Base-by-base conservation (phyloP, 2,113 vertebrate species). In the Drymodes brunneopygia region DNA sequence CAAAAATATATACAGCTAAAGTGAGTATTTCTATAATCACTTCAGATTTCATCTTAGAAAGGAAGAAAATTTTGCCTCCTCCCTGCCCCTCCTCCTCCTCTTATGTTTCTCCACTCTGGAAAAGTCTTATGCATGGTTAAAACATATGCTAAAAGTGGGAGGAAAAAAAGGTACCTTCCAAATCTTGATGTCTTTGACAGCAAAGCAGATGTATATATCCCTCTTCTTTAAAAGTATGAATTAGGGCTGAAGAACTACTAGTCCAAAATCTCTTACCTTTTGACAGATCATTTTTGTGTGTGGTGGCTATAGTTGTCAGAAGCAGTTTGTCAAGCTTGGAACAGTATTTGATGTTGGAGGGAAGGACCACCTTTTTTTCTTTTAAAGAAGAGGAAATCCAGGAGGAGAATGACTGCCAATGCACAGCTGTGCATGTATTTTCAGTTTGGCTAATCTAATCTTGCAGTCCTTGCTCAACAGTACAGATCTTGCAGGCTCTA, bases 11-110 rank as follows among this genome's bases (percentile, higher is more conserved):
- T 88, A 89, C 31, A 87, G 81, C 50, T 47, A 92, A 61, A 66
- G 60, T 10, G 36, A 97, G 66, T 57, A 85, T 94, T 97, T 97
- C 88, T 85, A 36, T 91, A 94, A 87, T 70, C 58, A 81, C 82
- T 86, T 88, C 75, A 86, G 88, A 94, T 25, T 96, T 48, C 64
- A 71, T 81, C 61, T 91, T 67, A 42, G 42, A 62, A 66, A 54
- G 23, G 50, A 72, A 57, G 83, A 93, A 19, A 66, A 83, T 65
- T 93, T 94, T 92, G n/a, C 38, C 16, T 91, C 13, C 27, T 94
- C 40, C 70, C n/a, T 87, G 61, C 42, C 31, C 48, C 57, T 81
- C 70, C 73, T 90, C 67, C 67, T 86, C 58, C 42, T 83, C 92
- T 81, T 81, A 77, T 72, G 53, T 62, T 88, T 57, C 35, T 65